phyloP scores from a whole-genome alignment of 2,797 vertebrate species.

The Benthosema pterotum region DNA sequence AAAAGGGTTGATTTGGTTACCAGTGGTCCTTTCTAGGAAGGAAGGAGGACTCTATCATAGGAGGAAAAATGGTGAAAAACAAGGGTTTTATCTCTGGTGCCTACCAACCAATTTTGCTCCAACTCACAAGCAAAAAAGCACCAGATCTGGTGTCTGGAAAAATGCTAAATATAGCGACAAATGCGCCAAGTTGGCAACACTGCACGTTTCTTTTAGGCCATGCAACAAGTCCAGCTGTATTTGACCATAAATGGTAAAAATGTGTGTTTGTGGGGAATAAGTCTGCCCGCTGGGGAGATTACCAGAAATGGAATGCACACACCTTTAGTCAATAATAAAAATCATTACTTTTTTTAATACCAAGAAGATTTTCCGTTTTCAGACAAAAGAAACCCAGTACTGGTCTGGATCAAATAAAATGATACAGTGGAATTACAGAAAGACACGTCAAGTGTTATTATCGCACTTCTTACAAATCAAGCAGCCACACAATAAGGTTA shows the following conservation, averaged over 20 bases:
- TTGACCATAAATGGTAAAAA: constrained; percentile 63
- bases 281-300: constrained; percentile 25
- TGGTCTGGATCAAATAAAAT: constrained; percentile 56
- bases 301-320: constrained; percentile 48
- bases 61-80: too few relatives aligned
- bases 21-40: too few relatives aligned
- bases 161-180: too few relatives aligned
- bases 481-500: constrained; percentile 68
- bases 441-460: constrained; percentile 60
- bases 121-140: too few relatives aligned
- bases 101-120: too few relatives aligned
- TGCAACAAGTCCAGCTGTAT: too few relatives aligned
- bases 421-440: constrained; percentile 58
- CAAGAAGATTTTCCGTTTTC: constrained; percentile 60
- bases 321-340: constrained; percentile 68
- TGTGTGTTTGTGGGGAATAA: background rate
- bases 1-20: too few relatives aligned
- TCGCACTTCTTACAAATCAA: constrained; percentile 68
- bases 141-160: too few relatives aligned
- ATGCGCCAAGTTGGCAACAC: too few relatives aligned
- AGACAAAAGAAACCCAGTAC: constrained; percentile 63
- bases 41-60: too few relatives aligned
- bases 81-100: too few relatives aligned
- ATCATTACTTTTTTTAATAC: constrained; percentile 70
- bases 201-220: too few relatives aligned